These are phyloP conservation scores for Strongylocentrotus purpuratus DNA, from an alignment of 35 echinoderm and acorn worm genomes.

Conservation along the genomic window DNA sequence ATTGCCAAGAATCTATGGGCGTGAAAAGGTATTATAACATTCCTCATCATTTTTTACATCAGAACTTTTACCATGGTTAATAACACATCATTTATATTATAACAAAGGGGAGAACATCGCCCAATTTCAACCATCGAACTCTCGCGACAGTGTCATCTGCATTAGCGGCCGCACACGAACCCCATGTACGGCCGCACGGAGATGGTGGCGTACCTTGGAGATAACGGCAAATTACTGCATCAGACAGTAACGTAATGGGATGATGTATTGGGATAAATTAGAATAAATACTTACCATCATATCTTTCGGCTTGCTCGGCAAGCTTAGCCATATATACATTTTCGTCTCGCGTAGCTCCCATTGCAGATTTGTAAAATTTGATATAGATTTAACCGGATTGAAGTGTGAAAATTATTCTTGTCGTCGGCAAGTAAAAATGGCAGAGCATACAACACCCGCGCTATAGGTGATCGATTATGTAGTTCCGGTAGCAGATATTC, in stretches of 20 bases:
- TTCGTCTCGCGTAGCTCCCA: constrained; percentile 66
- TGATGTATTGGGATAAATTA: neutral
- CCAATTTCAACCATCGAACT: too few species aligned
- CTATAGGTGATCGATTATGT: constrained; percentile 24
- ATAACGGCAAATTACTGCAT: neutral
- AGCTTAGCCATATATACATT: constrained; percentile 92
- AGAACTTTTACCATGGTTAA: too few species aligned
- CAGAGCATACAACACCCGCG: neutral
- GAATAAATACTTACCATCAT: constrained; percentile 82
- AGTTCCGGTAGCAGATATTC: constrained; percentile 28
- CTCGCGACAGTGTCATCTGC: too few species aligned
- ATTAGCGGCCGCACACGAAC: too few species aligned
- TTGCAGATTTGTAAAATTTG: constrained; percentile 36
- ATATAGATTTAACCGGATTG: constrained; percentile 33
- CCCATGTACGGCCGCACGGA: too few species aligned
- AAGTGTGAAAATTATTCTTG: neutral
- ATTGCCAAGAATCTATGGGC: too few species aligned
- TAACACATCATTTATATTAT: too few species aligned
- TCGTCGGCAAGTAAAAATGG: neutral
- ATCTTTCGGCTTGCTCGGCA: constrained; percentile 96
- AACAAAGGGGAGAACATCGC: too few species aligned
- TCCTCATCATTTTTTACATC: too few species aligned
- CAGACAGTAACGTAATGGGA: neutral
- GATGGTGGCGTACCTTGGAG: constrained; percentile 29
- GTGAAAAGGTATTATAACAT: too few species aligned